Conservation (phyloP, 2,888 invertebrate species). For the Timema cristinae region DNA sequence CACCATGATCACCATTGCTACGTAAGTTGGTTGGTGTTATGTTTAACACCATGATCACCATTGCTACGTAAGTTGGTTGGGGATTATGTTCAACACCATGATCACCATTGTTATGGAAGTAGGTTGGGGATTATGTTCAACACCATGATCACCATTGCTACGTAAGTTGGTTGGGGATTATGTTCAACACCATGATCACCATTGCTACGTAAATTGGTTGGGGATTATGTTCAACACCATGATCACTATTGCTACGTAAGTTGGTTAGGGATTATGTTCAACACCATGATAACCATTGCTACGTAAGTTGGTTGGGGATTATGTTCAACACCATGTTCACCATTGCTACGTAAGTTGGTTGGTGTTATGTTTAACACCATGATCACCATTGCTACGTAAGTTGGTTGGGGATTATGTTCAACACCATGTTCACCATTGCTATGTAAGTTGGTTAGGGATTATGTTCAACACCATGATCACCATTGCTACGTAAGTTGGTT, state of each 20-base stretch:
- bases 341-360: constrained; percentile 64
- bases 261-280: constrained; percentile 67
- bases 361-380: constrained; percentile 75
- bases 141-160: constrained; percentile 73
- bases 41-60: constrained; percentile 76
- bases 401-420: constrained; percentile 67
- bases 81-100: constrained; percentile 73
- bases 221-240: constrained; percentile 75
- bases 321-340: constrained; percentile 79
- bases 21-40: constrained; percentile 66
- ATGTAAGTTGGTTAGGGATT: constrained; percentile 61
- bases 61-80: constrained; percentile 63
- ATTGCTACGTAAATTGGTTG: constrained; percentile 62
- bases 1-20: constrained; percentile 73
- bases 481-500: constrained; percentile 61
- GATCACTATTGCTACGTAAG: constrained; percentile 69
- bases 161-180: constrained; percentile 60
- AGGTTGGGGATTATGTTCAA: constrained; percentile 71
- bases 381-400: constrained; percentile 69
- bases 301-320: constrained; percentile 61
- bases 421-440: constrained; percentile 75
- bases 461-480: constrained; percentile 79
- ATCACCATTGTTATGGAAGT: constrained; percentile 69
- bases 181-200: constrained; percentile 78
- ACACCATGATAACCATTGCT: constrained; percentile 75